These are phyloP conservation scores for Endotricha flammealis DNA, from an alignment of 2,888 invertebrate species.

Conservation along the genomic window DNA sequence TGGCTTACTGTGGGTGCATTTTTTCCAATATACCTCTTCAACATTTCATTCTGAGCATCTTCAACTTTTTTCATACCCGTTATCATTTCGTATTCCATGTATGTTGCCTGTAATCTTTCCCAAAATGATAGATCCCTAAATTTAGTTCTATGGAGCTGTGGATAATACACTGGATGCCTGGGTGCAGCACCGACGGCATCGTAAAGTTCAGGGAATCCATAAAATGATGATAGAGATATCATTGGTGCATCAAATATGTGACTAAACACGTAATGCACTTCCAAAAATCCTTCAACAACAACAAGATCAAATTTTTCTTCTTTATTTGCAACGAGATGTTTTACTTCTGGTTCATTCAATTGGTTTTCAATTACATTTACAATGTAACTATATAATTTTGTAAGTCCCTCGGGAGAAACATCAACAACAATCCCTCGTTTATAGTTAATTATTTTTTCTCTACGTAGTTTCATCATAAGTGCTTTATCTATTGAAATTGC, in stretches of 20 bases:
- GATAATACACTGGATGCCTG: slow-evolving; percentile 18
- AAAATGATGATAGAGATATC: slow-evolving; percentile 18
- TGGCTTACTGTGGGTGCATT: slow-evolving; percentile 26
- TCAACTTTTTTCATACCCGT: slow-evolving; percentile 10
- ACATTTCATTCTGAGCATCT: slow-evolving; percentile 20
- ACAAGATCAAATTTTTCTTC: slow-evolving; percentile 36
- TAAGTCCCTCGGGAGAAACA: not conserved
- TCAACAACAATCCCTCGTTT: slow-evolving; percentile 1
- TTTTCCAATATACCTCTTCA: slow-evolving; percentile 27
- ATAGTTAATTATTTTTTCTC: not conserved
- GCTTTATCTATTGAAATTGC: not conserved
- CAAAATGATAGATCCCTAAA: slow-evolving; percentile 11
- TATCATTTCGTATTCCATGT: slow-evolving; percentile 21
- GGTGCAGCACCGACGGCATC: slow-evolving; percentile 15
- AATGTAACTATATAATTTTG: not conserved
- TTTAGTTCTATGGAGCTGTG: slow-evolving; percentile 14
- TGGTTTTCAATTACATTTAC: not conserved
- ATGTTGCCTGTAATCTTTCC: slow-evolving; percentile 20
- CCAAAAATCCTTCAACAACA: slow-evolving; percentile 25
- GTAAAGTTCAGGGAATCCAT: slow-evolving; percentile 14
- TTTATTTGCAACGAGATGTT: slow-evolving; percentile 24
- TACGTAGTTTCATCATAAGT: not conserved
- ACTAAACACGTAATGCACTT: slow-evolving; percentile 24
- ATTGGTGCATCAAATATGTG: slow-evolving; percentile 26
- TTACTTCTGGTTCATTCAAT: slow-evolving; percentile 6